phyloP scores from a whole-genome alignment of 2,888 invertebrate species.

The Drosophila monieri region DNA sequence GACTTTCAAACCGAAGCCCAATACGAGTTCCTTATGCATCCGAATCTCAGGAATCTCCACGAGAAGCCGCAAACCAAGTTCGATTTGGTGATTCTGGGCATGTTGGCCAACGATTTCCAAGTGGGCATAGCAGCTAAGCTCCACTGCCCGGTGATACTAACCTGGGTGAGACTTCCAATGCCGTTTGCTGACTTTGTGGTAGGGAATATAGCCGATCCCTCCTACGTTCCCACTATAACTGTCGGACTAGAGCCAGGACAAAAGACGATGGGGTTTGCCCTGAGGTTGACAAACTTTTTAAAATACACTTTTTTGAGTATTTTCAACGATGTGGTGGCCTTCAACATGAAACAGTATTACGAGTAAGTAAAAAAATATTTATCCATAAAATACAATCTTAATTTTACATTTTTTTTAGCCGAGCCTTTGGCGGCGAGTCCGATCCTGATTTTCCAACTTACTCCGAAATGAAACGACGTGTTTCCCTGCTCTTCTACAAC shows the following conservation, averaged over 20 bases:
- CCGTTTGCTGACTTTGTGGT: conserved; percentile 54
- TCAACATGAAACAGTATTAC: conserved; percentile 40
- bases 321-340: conserved; percentile 2
- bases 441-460: conserved; percentile 60
- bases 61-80: conserved; percentile 63
- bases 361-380: conserved; percentile 26
- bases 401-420: conserved; percentile 23
- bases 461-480: conserved; percentile 59
- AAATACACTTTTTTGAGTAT: conserved; percentile 15
- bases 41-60: conserved; percentile 66
- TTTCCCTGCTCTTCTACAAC: conserved; percentile 76
- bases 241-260: neutral
- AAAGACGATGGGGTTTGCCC: conserved; percentile 40
- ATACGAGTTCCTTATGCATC: conserved; percentile 60
- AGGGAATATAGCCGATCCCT: conserved; percentile 73
- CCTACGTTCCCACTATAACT: conserved; percentile 62
- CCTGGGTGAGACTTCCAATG: conserved; percentile 68
- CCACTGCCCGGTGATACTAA: conserved; percentile 75
- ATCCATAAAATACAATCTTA: no score
- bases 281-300: conserved; percentile 47
- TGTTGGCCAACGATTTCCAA: conserved; percentile 76
- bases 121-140: conserved; percentile 81
- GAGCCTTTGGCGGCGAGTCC: conserved; percentile 35
- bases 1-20: conserved; percentile 47
- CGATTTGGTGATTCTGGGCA: conserved; percentile 79